A percentile compares a stretch with the other conserved stretches of the same genome.
Conservation (phyloP, 2,113 vertebrate genomes). For the Crotophaga sulcirostris region DNA sequence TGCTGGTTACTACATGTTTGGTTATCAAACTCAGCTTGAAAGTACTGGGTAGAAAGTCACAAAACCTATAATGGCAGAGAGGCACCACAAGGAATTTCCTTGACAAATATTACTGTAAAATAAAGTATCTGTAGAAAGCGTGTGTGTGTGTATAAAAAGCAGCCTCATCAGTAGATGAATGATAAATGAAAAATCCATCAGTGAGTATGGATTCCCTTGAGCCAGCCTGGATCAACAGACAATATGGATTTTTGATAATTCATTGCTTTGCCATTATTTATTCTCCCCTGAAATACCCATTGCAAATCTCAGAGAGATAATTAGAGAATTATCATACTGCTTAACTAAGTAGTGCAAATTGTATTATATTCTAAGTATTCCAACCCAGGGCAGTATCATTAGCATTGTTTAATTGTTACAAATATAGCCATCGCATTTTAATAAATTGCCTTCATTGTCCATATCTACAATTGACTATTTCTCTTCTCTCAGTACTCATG, state of each 20-base stretch:
- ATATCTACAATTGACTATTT: conserved; percentile 26
- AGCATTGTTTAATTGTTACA: conserved; percentile 74
- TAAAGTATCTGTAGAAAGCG: conserved; percentile 37
- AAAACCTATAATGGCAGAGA: conserved; percentile 41
- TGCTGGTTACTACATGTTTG: conserved; percentile 62
- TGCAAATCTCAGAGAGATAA: conserved; percentile 73
- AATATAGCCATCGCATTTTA: conserved; percentile 60
- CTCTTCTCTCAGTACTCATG: conserved; percentile 2
- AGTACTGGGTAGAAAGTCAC: conserved; percentile 43
- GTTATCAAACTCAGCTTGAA: conserved; percentile 61
- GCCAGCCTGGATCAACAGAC: conserved; percentile 64
- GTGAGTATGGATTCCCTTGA: conserved; percentile 65
- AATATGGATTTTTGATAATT: conserved; percentile 77
- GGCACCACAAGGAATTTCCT: conserved; percentile 57
- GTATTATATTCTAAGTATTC: conserved; percentile 44
- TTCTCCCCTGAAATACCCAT: conserved; percentile 65
- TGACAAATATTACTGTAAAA: conserved; percentile 63
- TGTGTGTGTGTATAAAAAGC: conserved; percentile 47
- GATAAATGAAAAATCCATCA: conserved; percentile 70
- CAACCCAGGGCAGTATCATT: conserved; percentile 63
- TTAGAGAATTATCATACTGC: conserved; percentile 78
- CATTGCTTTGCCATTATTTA: conserved; percentile 65
- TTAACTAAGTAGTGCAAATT: conserved; percentile 76
- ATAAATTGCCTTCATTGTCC: conserved; percentile 68
- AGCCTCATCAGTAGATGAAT: conserved; percentile 67